A percentile compares a stretch with the other conserved stretches of the same genome.
Conservation (phyloP, 1,140 invertebrate genomes). For the Aradophagus sp. region DNA sequence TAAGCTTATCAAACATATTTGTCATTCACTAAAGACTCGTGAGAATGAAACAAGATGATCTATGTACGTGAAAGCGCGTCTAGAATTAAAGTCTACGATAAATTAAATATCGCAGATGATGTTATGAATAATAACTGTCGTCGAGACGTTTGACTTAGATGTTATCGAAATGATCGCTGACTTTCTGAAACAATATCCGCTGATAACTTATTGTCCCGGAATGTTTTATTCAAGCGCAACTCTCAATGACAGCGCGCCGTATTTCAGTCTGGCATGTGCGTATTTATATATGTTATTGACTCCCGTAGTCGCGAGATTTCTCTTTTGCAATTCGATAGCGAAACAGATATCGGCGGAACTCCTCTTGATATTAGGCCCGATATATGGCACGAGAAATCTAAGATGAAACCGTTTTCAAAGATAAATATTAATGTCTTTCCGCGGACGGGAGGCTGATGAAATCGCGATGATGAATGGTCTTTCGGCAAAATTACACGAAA, state of each 20-base stretch:
- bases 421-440: slow-evolving; percentile 42
- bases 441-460: slow-evolving; percentile 12
- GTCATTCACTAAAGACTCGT: no score
- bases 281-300: slow-evolving; percentile 54
- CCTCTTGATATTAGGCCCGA: slow-evolving; percentile 35
- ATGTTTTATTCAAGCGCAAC: slow-evolving; percentile 17
- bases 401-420: slow-evolving; percentile 38
- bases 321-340: slow-evolving; percentile 52
- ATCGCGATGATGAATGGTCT: no score
- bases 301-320: slow-evolving; percentile 32
- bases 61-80: no score
- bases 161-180: no score
- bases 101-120: no score
- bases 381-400: slow-evolving; percentile 27
- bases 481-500: background rate
- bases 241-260: slow-evolving; percentile 25
- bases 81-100: no score
- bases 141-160: no score
- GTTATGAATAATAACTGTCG: no score
- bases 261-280: slow-evolving; percentile 28
- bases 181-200: no score
- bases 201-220: no score
- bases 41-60: no score
- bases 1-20: no score
- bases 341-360: slow-evolving; percentile 44